Evolutionary conservation across 2,113 vertebrate species (phyloP).

Genomic region (Urocitellus parryii): DNA sequence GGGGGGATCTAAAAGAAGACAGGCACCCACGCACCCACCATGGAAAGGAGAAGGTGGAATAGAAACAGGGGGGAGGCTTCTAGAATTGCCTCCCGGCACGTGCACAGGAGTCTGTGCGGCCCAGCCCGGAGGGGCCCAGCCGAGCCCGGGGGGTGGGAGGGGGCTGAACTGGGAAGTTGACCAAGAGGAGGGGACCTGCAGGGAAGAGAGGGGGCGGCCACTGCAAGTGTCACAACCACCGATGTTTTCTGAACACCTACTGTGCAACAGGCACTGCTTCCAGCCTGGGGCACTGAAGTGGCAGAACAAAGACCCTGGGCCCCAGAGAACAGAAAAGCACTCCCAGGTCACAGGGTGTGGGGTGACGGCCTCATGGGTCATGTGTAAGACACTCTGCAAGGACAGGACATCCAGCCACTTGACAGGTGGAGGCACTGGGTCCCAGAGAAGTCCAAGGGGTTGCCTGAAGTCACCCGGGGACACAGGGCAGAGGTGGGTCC

Average conservation of each 20-base stretch:
- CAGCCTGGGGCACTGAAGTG: accelerated
- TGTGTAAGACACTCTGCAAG: not conserved
- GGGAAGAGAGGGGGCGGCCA: not conserved
- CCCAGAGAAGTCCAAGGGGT: not conserved
- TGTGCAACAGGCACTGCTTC: not conserved
- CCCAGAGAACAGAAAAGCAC: accelerated
- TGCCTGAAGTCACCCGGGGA: not conserved
- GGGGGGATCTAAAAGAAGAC: constrained; percentile 77
- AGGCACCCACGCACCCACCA: constrained; percentile 69
- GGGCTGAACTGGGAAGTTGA: not conserved
- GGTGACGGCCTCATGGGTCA: accelerated
- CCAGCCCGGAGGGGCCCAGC: not conserved
- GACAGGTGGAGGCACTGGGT: not conserved
- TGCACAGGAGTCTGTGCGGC: constrained; percentile 8
- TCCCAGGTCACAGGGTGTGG: accelerated
- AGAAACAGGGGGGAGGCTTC: constrained; percentile 63
- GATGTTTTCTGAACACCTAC: not conserved
- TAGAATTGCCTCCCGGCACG: constrained; percentile 45
- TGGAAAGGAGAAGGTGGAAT: constrained; percentile 76
- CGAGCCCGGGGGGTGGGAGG: not conserved
- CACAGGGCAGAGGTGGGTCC: not conserved
- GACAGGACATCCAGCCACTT: not conserved
- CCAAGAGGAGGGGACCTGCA: not conserved
- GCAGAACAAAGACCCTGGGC: not conserved
- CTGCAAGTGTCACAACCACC: not conserved